These are phyloP conservation scores for Dryocosmus kuriphilus DNA, from an alignment of 2,888 invertebrate genomes.

Conservation along the genomic window DNA sequence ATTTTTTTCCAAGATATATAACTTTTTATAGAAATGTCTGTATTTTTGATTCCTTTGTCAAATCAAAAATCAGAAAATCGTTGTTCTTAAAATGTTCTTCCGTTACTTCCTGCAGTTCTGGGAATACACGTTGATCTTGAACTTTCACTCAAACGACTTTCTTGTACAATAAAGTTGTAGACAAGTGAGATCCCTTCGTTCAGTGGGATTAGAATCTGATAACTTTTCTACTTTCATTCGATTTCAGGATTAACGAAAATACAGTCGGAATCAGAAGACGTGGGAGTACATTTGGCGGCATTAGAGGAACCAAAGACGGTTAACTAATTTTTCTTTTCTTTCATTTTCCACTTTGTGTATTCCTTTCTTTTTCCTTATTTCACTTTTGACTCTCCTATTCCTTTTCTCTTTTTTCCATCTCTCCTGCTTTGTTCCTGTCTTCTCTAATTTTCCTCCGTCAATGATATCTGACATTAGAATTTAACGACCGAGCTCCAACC, in stretches of 20 bases:
- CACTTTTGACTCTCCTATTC: too few species aligned
- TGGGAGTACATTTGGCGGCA: slow-evolving; percentile 2
- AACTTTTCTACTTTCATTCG: background rate
- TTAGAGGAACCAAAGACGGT: background rate
- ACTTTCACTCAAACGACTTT: too few species aligned
- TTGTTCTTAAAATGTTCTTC: too few species aligned
- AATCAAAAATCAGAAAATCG: too few species aligned
- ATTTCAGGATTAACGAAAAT: background rate
- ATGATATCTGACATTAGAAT: background rate
- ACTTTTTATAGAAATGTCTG: too few species aligned
- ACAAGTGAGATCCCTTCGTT: background rate
- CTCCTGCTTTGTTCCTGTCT: background rate
- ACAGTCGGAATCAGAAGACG: background rate
- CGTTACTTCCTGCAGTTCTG: too few species aligned
- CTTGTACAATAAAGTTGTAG: background rate
- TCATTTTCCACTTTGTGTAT: background rate
- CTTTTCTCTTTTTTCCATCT: too few species aligned
- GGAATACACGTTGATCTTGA: too few species aligned
- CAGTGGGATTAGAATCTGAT: slow-evolving; percentile 8
- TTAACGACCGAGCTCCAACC: slow-evolving; percentile 7
- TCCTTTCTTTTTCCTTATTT: background rate
- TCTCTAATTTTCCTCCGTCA: background rate
- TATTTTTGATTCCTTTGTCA: too few species aligned
- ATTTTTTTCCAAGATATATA: too few species aligned
- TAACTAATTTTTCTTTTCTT: background rate